Evolutionary conservation across 1,140 invertebrate species (phyloP).

Genomic region (Bombus consobrinus): DNA sequence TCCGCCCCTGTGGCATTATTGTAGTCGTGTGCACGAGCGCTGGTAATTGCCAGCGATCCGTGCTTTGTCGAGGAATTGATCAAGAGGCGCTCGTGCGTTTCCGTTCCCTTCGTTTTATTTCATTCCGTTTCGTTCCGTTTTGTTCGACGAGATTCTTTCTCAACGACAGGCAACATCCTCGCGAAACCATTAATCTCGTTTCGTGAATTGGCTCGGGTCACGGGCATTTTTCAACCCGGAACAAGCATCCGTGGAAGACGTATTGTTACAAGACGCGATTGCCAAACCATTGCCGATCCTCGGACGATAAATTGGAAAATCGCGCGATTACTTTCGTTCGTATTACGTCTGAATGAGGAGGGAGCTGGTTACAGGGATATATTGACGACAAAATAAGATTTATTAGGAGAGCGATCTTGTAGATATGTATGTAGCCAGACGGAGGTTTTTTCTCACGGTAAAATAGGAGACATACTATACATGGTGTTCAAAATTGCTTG

Average conservation of each 20-base stretch:
- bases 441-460: background rate
- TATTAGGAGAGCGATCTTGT: background rate
- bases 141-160: background rate
- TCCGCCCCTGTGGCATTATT: conserved; percentile 12
- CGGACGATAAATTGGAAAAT: conserved; percentile 35
- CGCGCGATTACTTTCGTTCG: conserved; percentile 1
- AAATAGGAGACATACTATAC: no score
- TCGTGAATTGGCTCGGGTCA: conserved; percentile 32
- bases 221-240: conserved; percentile 39
- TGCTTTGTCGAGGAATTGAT: conserved; percentile 30
- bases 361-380: background rate
- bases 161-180: conserved; percentile 29
- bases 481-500: background rate
- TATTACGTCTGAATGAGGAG: background rate
- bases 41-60: conserved; percentile 24
- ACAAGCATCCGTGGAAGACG: conserved; percentile 26
- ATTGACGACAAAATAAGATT: background rate
- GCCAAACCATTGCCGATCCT: conserved; percentile 18
- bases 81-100: conserved; percentile 6
- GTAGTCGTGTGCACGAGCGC: background rate
- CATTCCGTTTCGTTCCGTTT: background rate
- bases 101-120: background rate
- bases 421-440: background rate
- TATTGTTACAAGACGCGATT: conserved; percentile 33
- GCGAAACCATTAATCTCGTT: conserved; percentile 42